Evolutionary conservation across 2,888 invertebrate genomes (phyloP).

Genomic region (Crepidodera aurea): DNA sequence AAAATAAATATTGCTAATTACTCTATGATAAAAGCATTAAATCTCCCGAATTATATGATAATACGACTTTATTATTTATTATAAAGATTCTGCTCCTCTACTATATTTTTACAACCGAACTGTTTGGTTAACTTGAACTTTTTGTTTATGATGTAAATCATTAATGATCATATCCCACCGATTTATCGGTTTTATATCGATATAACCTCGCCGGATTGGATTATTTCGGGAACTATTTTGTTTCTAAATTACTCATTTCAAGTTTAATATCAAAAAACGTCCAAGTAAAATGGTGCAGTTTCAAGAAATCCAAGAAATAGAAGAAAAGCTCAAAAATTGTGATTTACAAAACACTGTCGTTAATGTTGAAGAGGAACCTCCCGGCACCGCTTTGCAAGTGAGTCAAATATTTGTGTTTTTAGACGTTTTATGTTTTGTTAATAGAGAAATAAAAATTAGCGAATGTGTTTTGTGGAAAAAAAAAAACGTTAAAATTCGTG

Average conservation of each 20-base stretch:
- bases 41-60: too few relatives aligned
- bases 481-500: too few relatives aligned
- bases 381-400: background rate
- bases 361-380: background rate
- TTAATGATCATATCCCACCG: conserved; percentile 38
- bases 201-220: conserved; percentile 21
- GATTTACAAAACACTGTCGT: background rate
- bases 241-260: conserved; percentile 4
- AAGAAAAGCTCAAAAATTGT: background rate
- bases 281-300: conserved; percentile 4
- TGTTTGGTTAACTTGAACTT: conserved; percentile 6
- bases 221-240: conserved; percentile 23
- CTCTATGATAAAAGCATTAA: too few relatives aligned
- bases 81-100: background rate
- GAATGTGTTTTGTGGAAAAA: too few relatives aligned
- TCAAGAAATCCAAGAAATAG: background rate
- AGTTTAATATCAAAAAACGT: conserved; percentile 3
- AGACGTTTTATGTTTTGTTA: too few relatives aligned
- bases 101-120: background rate
- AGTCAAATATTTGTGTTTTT: too few relatives aligned
- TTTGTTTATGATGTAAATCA: conserved; percentile 26
- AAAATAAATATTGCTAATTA: too few relatives aligned
- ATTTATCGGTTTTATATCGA: conserved; percentile 36
- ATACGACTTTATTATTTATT: too few relatives aligned
- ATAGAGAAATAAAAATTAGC: background rate